Evolutionary conservation across 2,113 vertebrate species (phyloP).

Genomic region (Cnemophilus loriae): DNA sequence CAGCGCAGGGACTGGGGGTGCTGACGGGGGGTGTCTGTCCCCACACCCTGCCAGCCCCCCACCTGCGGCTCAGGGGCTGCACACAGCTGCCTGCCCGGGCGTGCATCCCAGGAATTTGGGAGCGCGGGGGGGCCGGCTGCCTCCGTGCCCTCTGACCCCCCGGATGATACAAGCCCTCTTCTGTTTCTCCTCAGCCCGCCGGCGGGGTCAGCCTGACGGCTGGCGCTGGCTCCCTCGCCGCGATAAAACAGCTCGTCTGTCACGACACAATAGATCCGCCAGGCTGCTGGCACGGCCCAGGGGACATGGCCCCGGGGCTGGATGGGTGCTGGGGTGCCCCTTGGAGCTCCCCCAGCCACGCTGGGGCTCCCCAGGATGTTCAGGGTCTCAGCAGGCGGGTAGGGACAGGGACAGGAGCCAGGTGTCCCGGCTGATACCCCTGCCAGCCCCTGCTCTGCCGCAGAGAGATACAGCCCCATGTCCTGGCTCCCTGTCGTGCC

Average conservation of each 20-base stretch:
- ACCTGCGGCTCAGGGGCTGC: background rate
- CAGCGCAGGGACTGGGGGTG: background rate
- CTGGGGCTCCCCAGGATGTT: background rate
- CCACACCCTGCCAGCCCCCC: background rate
- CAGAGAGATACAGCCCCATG: background rate
- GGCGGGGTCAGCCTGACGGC: constrained; percentile 70
- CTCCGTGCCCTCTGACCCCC: constrained; percentile 78
- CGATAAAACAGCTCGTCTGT: constrained; percentile 57
- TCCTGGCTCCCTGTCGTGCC: background rate
- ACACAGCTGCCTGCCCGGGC: constrained; percentile 75
- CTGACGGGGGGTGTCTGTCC: background rate
- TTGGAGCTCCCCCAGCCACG: fast-evolving
- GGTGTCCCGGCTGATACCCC: background rate
- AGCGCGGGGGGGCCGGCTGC: constrained; percentile 57
- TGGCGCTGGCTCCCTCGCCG: constrained; percentile 39
- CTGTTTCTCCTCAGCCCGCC: constrained; percentile 82
- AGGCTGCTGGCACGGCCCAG: background rate
- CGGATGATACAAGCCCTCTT: constrained; percentile 77
- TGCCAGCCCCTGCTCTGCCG: background rate
- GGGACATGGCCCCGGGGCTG: background rate
- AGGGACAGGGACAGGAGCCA: background rate
- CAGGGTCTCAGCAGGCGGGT: background rate
- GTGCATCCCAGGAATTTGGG: constrained; percentile 75
- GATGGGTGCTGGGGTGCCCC: background rate
- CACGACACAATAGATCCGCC: constrained; percentile 64